Percentiles rank a stretch among this genome's conserved stretches.
These are phyloP conservation scores for Carollia perspicillata DNA, from an alignment of 2,113 vertebrate species.

Conservation along the genomic window DNA sequence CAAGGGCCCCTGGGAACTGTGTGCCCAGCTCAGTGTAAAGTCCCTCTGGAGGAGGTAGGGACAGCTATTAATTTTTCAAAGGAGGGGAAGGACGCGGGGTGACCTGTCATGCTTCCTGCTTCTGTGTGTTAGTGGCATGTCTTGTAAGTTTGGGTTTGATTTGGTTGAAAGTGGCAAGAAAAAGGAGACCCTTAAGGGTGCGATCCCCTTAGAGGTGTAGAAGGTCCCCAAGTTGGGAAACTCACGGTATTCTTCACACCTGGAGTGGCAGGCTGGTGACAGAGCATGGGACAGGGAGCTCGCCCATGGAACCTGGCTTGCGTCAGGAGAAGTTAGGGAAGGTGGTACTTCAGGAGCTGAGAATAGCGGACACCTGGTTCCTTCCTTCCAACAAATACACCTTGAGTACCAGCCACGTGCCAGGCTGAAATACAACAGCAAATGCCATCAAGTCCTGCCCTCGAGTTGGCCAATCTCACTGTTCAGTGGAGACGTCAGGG, in stretches of 20 bases:
- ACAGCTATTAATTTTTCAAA: background rate
- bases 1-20: background rate
- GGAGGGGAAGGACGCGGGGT: background rate
- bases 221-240: background rate
- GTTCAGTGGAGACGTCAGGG: too few relatives aligned
- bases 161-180: background rate
- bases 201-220: background rate
- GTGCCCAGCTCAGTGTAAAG: background rate
- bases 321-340: background rate
- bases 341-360: background rate
- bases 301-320: background rate
- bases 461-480: background rate
- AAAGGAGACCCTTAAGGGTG: background rate
- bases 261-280: background rate
- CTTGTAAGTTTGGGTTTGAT: background rate
- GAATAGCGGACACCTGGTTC: background rate
- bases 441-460: background rate
- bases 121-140: background rate
- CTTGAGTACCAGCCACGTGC: background rate
- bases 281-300: rapidly evolving
- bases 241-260: background rate
- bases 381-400: background rate
- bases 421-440: background rate
- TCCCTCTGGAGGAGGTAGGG: background rate
- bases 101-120: background rate